Evolutionary conservation across 1,140 invertebrate species (phyloP).

Genomic region (Hylaeus anthracinus): DNA sequence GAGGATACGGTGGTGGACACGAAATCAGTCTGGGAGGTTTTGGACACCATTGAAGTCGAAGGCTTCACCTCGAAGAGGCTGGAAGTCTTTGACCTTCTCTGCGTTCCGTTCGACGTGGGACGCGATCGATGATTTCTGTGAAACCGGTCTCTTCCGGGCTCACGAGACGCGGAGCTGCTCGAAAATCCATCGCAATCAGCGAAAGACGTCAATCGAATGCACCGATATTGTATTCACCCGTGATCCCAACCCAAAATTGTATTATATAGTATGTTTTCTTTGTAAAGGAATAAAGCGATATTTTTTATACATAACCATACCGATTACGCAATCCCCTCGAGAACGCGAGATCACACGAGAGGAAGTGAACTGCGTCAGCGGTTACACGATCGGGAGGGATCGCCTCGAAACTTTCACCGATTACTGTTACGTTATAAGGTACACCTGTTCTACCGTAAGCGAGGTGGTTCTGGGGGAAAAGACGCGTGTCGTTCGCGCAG

Average conservation of each 20-base stretch:
- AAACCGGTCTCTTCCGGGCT: conserved; percentile 1
- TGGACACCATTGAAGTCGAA: conserved; percentile 55
- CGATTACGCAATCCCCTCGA: conserved; percentile 37
- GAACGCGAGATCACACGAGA: neutral
- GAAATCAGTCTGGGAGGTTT: conserved; percentile 61
- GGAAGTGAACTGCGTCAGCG: conserved; percentile 11
- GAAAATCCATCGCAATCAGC: neutral
- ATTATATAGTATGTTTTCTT: conserved; percentile 52
- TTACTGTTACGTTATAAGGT: conserved; percentile 45
- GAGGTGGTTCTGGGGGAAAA: conserved; percentile 33
- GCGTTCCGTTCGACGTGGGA: conserved; percentile 19
- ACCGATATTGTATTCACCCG: conserved; percentile 61
- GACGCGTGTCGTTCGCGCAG: conserved; percentile 6
- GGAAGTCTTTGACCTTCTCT: conserved; percentile 26
- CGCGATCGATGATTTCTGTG: conserved; percentile 4
- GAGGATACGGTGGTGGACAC: conserved; percentile 54
- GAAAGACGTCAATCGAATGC: conserved; percentile 39
- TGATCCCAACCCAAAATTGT: conserved; percentile 55
- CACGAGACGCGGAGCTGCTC: neutral
- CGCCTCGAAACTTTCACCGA: conserved; percentile 58
- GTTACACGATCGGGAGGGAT: conserved; percentile 58
- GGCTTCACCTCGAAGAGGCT: neutral
- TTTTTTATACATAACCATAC: conserved; percentile 57
- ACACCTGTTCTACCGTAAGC: conserved; percentile 47
- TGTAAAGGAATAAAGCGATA: conserved; percentile 61